Evolutionary conservation across 2,888 invertebrate genomes (phyloP).

Genomic region (Rotaria socialis): DNA sequence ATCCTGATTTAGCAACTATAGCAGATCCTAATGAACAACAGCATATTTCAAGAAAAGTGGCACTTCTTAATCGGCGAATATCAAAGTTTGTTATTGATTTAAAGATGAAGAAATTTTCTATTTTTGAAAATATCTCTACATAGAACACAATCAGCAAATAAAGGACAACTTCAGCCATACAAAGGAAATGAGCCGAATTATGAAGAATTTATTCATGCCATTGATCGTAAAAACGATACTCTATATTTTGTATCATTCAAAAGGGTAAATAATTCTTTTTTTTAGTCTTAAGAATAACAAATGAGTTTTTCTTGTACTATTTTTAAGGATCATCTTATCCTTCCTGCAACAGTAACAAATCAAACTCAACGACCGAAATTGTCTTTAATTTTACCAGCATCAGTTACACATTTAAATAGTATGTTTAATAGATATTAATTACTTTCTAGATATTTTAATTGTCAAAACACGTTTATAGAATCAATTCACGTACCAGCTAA

Average conservation of each 20-base stretch:
- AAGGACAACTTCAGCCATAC: conserved; percentile 52
- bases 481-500: conserved; percentile 11
- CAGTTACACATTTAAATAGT: conserved; percentile 42
- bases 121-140: not conserved
- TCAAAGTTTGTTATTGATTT: not conserved
- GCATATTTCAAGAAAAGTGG: not conserved
- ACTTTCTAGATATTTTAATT: not conserved
- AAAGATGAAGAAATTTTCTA: too few relatives aligned
- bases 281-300: not conserved
- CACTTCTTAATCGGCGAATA: not conserved
- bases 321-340: conserved; percentile 67
- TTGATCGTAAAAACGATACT: conserved; percentile 79
- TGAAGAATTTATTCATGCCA: conserved; percentile 56
- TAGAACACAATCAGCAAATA: not conserved
- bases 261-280: conserved; percentile 57
- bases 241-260: conserved; percentile 84
- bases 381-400: conserved; percentile 81
- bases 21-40: not conserved
- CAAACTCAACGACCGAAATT: conserved; percentile 76
- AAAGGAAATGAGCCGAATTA: conserved; percentile 53
- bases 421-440: not conserved
- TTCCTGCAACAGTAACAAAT: conserved; percentile 81
- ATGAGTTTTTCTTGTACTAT: not conserved
- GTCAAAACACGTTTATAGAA: not conserved
- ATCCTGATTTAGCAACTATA: not conserved